Evolutionary conservation across 23 tunicate species (phyloP).

Genomic region (Styela clava): DNA sequence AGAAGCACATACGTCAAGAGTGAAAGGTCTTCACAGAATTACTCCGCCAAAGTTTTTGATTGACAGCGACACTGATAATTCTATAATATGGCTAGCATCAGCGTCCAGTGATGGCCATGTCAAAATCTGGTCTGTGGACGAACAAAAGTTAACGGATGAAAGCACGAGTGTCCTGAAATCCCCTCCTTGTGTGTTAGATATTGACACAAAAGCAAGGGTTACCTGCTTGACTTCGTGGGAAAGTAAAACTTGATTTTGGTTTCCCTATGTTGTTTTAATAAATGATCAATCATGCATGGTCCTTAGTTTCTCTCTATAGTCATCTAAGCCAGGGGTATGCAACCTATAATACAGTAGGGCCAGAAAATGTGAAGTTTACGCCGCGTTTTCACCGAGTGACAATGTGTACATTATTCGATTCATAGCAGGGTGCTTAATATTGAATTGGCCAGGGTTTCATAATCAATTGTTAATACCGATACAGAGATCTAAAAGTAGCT

Average conservation of each 20-base stretch:
- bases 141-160: background rate
- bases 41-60: background rate
- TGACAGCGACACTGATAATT: background rate
- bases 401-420: no score
- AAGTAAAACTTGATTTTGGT: constrained; percentile 1
- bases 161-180: background rate
- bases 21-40: constrained; percentile 9
- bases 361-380: no score
- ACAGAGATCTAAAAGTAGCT: no score
- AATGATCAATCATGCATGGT: no score
- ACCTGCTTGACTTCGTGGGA: constrained; percentile 79
- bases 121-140: constrained; percentile 6
- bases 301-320: no score
- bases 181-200: constrained; percentile 48
- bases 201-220: constrained; percentile 56
- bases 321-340: no score
- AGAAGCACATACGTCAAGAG: constrained; percentile 19
- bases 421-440: no score
- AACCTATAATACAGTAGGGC: no score
- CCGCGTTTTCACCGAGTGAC: no score
- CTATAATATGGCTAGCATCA: background rate
- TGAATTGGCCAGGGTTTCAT: no score
- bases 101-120: constrained; percentile 29
- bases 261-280: background rate
- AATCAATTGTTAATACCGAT: no score